Conservation (phyloP, 1,140 invertebrate genomes). For the Bombus superbus region DNA sequence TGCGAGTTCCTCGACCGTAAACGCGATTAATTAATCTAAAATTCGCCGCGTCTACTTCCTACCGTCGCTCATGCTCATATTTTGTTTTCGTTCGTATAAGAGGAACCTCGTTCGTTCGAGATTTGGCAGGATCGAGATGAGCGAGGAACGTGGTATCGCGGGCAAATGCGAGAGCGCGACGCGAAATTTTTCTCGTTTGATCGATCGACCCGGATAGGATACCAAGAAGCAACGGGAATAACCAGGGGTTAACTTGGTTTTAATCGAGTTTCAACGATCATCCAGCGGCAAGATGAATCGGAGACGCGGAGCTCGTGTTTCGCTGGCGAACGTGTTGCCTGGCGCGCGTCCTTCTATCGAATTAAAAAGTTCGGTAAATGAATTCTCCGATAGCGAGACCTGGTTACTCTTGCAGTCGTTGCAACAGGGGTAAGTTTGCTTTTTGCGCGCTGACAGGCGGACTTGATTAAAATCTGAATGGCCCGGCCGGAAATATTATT, state of each 20-base stretch:
- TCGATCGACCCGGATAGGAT: background rate
- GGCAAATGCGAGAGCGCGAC: too few relatives aligned
- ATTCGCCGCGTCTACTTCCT: background rate
- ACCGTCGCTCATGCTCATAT: background rate
- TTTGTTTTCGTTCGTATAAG: background rate
- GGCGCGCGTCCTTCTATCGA: constrained; percentile 22
- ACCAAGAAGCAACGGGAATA: background rate
- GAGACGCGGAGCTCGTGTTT: constrained; percentile 6
- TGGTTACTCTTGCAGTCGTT: background rate
- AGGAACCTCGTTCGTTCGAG: background rate
- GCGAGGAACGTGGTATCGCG: too few relatives aligned
- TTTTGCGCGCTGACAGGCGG: constrained; percentile 47
- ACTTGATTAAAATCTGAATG: constrained; percentile 60
- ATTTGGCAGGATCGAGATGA: too few relatives aligned
- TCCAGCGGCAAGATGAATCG: constrained; percentile 9
- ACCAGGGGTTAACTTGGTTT: background rate
- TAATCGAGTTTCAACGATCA: constrained; percentile 27
- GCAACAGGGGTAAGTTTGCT: constrained; percentile 36
- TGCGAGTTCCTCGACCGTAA: background rate
- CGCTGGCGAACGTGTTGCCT: background rate
- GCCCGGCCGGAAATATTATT: constrained; percentile 49
- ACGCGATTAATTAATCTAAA: background rate
- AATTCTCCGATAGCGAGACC: constrained; percentile 27
- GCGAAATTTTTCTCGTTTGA: background rate
- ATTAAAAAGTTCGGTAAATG: constrained; percentile 51